A percentile compares a stretch with the other conserved stretches of the same genome.
Conservation (phyloP, 2,888 invertebrate species). For the Leptinotarsa rubiginosa region DNA sequence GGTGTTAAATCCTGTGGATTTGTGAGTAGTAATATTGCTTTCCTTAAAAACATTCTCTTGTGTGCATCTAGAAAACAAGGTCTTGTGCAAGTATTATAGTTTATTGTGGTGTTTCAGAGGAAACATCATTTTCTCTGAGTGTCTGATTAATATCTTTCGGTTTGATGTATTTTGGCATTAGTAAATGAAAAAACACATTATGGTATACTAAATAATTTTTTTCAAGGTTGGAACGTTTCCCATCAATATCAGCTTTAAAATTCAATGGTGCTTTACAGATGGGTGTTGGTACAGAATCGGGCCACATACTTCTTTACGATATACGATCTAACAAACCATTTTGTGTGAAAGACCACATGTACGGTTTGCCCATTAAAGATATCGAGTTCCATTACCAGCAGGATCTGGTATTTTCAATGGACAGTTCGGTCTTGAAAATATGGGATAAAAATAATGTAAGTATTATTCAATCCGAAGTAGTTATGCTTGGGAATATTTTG, state of each 20-base stretch:
- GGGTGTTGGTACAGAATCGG: slow-evolving; percentile 94
- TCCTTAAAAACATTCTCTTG: too few relatives aligned
- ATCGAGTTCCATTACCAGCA: slow-evolving; percentile 86
- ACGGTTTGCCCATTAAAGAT: slow-evolving; percentile 89
- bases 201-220: slow-evolving; percentile 17
- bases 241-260: slow-evolving; percentile 82
- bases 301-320: slow-evolving; percentile 95
- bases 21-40: too few relatives aligned
- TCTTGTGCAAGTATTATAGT: too few relatives aligned
- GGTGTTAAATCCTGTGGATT: too few relatives aligned
- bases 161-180: too few relatives aligned
- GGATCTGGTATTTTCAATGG: slow-evolving; percentile 90
- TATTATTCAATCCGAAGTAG: not conserved
- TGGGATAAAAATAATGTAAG: slow-evolving; percentile 88
- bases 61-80: too few relatives aligned
- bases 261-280: slow-evolving; percentile 81
- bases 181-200: too few relatives aligned
- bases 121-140: too few relatives aligned
- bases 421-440: slow-evolving; percentile 87
- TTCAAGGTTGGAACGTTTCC: slow-evolving; percentile 74
- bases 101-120: too few relatives aligned
- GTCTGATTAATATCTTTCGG: too few relatives aligned
- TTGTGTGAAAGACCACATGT: slow-evolving; percentile 93
- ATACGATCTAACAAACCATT: slow-evolving; percentile 91
- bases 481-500: not conserved